Percentiles rank a stretch among this genome's conserved stretches.
phyloP scores from a whole-genome alignment of 2,113 vertebrate species.

The Phrynocephalus versicolor region DNA sequence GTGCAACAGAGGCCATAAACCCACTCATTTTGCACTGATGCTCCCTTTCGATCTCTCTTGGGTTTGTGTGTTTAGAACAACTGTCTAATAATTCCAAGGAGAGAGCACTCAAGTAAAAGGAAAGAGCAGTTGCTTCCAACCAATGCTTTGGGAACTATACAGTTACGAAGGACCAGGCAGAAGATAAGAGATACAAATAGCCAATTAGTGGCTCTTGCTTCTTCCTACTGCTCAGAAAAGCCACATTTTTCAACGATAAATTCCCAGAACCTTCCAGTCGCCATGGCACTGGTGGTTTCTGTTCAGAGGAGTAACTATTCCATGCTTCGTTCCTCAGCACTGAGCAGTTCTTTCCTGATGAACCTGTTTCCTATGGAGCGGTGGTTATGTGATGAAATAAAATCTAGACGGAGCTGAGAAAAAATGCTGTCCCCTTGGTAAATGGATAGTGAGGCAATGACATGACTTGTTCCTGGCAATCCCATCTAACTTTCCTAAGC shows the following conservation, averaged over 20 bases:
- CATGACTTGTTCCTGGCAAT: conserved; percentile 58
- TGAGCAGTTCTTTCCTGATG: conserved; percentile 22
- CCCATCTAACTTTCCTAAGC: conserved; percentile 45
- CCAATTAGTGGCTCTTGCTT: neutral
- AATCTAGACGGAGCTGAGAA: conserved; percentile 54
- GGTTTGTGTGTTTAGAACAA: neutral
- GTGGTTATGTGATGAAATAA: conserved; percentile 46
- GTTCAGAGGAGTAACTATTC: too few relatives aligned
- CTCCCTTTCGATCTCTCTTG: neutral
- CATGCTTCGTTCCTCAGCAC: neutral
- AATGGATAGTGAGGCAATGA: conserved; percentile 26
- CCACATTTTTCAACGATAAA: too few relatives aligned
- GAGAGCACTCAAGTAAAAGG: too few relatives aligned
- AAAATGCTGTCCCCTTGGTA: conserved; percentile 50
- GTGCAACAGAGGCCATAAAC: conserved; percentile 33
- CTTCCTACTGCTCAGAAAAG: too few relatives aligned
- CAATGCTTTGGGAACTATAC: neutral
- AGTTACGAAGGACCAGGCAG: neutral
- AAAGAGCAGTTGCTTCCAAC: fast-evolving
- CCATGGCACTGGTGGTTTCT: too few relatives aligned
- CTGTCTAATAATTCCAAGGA: neutral
- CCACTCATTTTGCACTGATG: neutral
- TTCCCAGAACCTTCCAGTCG: too few relatives aligned
- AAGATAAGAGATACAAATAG: fast-evolving
- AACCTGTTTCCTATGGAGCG: conserved; percentile 43